These are phyloP conservation scores for Drosophila subobscura DNA, from an alignment of 1,140 invertebrate genomes.

Conservation along the genomic window DNA sequence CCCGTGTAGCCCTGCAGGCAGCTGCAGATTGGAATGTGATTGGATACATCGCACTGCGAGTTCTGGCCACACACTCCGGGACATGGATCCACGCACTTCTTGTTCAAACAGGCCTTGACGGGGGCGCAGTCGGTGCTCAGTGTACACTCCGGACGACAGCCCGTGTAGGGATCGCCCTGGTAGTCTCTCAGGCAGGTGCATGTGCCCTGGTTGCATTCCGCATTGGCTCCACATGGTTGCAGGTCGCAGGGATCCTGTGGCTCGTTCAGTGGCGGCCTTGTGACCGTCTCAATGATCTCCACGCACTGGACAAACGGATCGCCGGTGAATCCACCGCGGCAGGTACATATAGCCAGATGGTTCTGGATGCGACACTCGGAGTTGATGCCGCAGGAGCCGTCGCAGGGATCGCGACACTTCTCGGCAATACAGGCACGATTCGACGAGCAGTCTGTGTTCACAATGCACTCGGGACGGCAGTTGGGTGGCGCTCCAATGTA, in stretches of 20 bases:
- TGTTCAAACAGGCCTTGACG: conserved; percentile 89
- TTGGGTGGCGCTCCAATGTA: conserved; percentile 91
- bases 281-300: conserved; percentile 85
- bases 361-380: conserved; percentile 91
- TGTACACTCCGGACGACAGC: conserved; percentile 92
- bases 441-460: conserved; percentile 91
- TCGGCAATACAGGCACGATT: conserved; percentile 90
- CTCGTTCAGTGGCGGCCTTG: conserved; percentile 84
- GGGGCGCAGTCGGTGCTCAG: conserved; percentile 92
- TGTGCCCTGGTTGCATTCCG: conserved; percentile 88
- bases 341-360: conserved; percentile 90
- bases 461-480: conserved; percentile 91
- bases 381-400: conserved; percentile 90
- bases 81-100: conserved; percentile 91
- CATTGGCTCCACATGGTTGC: conserved; percentile 92
- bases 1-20: conserved; percentile 89
- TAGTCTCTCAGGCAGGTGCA: conserved; percentile 88
- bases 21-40: conserved; percentile 91
- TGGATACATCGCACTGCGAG: conserved; percentile 90
- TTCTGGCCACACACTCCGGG: conserved; percentile 90
- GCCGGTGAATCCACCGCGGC: conserved; percentile 87
- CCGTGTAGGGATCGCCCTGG: conserved; percentile 87
- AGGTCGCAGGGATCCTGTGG: conserved; percentile 87
- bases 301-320: conserved; percentile 90
- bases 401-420: conserved; percentile 91